Evolutionary conservation across 2,888 invertebrate genomes (phyloP).

Genomic region (Tenthredo mesomela): DNA sequence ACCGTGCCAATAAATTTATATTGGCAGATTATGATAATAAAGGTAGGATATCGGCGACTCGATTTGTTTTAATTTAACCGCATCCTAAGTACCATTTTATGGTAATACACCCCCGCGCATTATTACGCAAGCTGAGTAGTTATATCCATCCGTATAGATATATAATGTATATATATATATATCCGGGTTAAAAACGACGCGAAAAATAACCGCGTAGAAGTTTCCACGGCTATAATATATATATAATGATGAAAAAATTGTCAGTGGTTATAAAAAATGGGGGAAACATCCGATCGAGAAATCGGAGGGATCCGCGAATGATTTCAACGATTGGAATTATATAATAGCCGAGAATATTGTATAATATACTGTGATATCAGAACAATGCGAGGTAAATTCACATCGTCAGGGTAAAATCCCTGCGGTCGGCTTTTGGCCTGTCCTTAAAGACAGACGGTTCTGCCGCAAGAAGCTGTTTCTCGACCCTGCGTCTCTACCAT

Average conservation of each 20-base stretch:
- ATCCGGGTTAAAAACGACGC: background rate
- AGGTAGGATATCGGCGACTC: slow-evolving; percentile 65
- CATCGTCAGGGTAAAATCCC: background rate
- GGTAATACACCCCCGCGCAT: slow-evolving; percentile 27
- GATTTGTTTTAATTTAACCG: slow-evolving; percentile 72
- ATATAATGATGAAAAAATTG: background rate
- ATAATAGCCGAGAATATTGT: background rate
- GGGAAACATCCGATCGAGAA: too few species aligned
- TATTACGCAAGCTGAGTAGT: slow-evolving; percentile 26
- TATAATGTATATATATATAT: background rate
- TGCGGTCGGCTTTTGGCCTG: background rate
- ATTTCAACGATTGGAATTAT: background rate
- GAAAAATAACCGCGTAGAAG: background rate
- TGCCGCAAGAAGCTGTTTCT: background rate
- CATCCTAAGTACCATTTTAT: slow-evolving; percentile 44
- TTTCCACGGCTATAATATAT: background rate
- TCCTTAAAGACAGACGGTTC: background rate
- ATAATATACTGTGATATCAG: background rate
- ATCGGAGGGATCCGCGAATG: background rate
- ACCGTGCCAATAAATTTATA: slow-evolving; percentile 76
- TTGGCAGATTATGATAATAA: slow-evolving; percentile 74
- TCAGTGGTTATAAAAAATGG: background rate
- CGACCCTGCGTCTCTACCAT: background rate
- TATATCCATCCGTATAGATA: background rate
- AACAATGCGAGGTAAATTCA: background rate